phyloP scores from a whole-genome alignment of 2,888 invertebrate genomes.

The Hoplodrina blanda region DNA sequence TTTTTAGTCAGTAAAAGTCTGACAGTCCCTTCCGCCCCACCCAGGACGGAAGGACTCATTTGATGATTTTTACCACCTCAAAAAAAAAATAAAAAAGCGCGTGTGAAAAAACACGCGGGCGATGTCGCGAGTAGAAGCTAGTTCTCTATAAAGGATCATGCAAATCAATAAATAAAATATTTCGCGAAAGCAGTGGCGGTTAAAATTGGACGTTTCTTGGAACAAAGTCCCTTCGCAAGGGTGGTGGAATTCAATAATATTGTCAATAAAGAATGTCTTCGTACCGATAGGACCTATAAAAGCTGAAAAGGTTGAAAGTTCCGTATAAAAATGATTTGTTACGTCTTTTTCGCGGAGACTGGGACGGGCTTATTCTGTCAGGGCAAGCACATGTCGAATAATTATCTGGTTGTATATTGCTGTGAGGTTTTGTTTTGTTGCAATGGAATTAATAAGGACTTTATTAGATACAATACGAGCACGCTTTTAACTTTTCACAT shows the following conservation, averaged over 20 bases:
- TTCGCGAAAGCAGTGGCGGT: constrained; percentile 68
- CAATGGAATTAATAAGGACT: constrained; percentile 12
- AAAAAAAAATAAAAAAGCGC: no score
- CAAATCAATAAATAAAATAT: constrained; percentile 79
- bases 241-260: constrained; percentile 78
- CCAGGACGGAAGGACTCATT: no score
- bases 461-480: not conserved
- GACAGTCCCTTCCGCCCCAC: no score
- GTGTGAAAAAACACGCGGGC: no score
- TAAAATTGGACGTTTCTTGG: constrained; percentile 72
- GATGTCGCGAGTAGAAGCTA: no score
- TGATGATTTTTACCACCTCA: no score
- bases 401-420: constrained; percentile 22
- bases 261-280: constrained; percentile 73
- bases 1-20: no score
- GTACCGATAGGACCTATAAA: constrained; percentile 62
- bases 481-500: not conserved
- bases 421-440: constrained; percentile 9
- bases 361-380: constrained; percentile 32
- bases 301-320: constrained; percentile 62
- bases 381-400: constrained; percentile 23
- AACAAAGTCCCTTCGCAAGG: constrained; percentile 67
- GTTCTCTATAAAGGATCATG: constrained; percentile 72
- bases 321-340: constrained; percentile 63
- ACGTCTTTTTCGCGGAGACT: constrained; percentile 39